A percentile compares a stretch with the other conserved stretches of the same genome.
These are phyloP conservation scores for Acheta domesticus DNA, from an alignment of 2,888 invertebrate species.

Conservation along the genomic window DNA sequence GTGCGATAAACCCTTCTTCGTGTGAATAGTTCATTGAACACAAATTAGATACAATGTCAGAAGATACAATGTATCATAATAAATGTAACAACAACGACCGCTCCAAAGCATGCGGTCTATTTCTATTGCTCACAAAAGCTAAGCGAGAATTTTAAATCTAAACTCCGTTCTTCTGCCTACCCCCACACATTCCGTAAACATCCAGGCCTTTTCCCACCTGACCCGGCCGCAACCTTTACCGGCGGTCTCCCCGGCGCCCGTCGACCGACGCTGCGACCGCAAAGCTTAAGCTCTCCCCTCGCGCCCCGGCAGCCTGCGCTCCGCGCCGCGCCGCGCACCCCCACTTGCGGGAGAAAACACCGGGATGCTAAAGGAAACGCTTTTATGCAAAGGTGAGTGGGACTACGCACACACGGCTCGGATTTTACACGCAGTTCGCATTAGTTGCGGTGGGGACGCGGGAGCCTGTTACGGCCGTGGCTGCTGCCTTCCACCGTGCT, in stretches of 20 bases:
- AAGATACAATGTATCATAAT: too few species aligned
- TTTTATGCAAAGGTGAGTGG: constrained; percentile 10
- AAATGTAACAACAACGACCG: too few species aligned
- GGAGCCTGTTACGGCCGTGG: background rate
- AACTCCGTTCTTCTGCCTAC: too few species aligned
- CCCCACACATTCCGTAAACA: too few species aligned
- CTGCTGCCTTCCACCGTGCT: background rate
- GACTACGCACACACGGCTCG: background rate
- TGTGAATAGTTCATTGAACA: too few species aligned
- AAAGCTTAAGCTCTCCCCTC: background rate
- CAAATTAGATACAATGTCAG: too few species aligned
- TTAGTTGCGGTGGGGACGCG: background rate
- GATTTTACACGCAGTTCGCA: background rate
- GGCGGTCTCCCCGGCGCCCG: background rate
- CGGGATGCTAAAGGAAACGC: background rate
- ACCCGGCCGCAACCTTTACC: too few species aligned
- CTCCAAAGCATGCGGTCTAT: too few species aligned
- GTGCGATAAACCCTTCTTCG: too few species aligned
- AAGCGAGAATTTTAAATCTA: too few species aligned
- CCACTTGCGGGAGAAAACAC: background rate
- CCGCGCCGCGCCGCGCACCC: background rate
- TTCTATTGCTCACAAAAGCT: too few species aligned
- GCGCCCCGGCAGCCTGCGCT: background rate
- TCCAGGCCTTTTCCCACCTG: too few species aligned
- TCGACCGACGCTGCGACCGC: background rate